Evolutionary conservation across 23 tunicate genomes (phyloP), one percentile per base, ranked within the genome.

Genomic region (Corella eumyota): DNA sequence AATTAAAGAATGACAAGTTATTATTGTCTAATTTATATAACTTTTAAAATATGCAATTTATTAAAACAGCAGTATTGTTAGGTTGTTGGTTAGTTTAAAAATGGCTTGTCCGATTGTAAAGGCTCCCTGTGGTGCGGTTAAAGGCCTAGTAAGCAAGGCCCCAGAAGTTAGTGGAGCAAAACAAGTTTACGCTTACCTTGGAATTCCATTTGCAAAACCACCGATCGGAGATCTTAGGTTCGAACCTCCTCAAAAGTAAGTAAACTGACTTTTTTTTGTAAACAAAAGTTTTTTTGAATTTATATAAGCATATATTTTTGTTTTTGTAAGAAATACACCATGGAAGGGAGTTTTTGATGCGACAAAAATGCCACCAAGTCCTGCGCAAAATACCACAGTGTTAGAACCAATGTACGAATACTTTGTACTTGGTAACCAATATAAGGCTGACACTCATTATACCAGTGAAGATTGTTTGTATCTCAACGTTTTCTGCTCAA

Each of bases 211-310:
- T 45, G 69, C 69, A 23, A 30, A 64, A 19, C 69, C 69, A 11
- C 69, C 69, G 13, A 30, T 45, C 2, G 69, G 69, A 2, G 69
- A 64, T 25, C 58, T 64, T 9, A 38, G 69, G 44, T 64, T 64
- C 45, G 69, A 44, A 40, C 69, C 69, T 38, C 69, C 69, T 22
- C 58, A 45, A 44, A 64, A 45, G 69, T 64, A 44, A 54, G 60
- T 9, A 40, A 40, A 40, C 15, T 40, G 13, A 40, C 15, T 40
- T 40, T n/a, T n/a, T n/a, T n/a, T n/a, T n/a, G n/a, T n/a, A n/a
- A n/a, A n/a, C n/a, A n/a, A n/a, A n/a, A n/a, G n/a, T n/a, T n/a
- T n/a, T n/a, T n/a, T n/a, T n/a, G n/a, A n/a, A n/a, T n/a, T n/a
- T n/a, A n/a, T n/a, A n/a, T n/a, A n/a, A n/a, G n/a, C n/a, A n/a